Evolutionary conservation across 2,888 invertebrate species (phyloP), one percentile per base, ranked within the genome.

Genomic region (Oasisia sp.): DNA sequence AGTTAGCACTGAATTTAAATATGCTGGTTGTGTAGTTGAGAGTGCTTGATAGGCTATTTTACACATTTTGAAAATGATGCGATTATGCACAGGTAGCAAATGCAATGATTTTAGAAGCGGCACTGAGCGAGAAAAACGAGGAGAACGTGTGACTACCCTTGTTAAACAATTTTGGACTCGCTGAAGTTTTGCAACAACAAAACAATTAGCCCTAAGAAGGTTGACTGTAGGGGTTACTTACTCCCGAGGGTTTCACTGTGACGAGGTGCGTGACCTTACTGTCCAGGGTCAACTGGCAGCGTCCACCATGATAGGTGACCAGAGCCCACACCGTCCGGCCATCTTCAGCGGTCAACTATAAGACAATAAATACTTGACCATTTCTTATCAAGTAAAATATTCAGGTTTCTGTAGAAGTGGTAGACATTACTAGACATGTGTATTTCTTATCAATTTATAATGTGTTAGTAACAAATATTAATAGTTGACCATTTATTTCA

Each of bases 271-370:
- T 98, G 95, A 98, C 98, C 94, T 97, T 97, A 94, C 97, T 97
- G 96, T 97, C 97, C 94, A 99, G 97, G 95, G 97, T 97, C 92
- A 97, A 96, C 95, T 98, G 97, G 94, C 98, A 98, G 94, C 97
- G 97, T 19, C 99, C 99, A 94, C 99, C 99, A 97, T 98, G 97
- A 95, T 97, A 98, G 0, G 98, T 98, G 92, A 99, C 97, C 96
- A 99, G 97, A 1, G 98, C 98, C 97, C 98, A 99, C 92, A 99
- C 95, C 89, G 97, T 97, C 95, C 98, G 97, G 74, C 97, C 97
- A 97, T 99, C 99, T 44, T 97, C 96, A 74, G 92, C 93, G 27
- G 95, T 94, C 92, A 96, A 93, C 95, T 95, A 93, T 11, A 97
- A 93, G 91, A 74, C 19, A 92, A 74, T 44, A 50, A 32, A 56